phyloP scores from a whole-genome alignment of 2,888 invertebrate genomes.

The Mimumesa dahlbomi region DNA sequence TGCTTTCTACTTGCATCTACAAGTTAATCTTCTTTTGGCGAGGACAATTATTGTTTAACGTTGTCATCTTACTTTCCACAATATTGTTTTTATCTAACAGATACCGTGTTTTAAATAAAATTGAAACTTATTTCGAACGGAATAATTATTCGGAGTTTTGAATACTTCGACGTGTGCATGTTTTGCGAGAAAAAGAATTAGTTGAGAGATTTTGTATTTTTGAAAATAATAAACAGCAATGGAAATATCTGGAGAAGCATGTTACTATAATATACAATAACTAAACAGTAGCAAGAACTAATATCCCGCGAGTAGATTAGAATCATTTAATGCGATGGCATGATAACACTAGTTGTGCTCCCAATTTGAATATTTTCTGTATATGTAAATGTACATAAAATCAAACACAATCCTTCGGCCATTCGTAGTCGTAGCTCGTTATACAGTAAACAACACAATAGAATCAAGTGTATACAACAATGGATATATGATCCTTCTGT shows the following conservation, averaged over 20 bases:
- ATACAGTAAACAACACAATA: slow-evolving; percentile 34
- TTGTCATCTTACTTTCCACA: slow-evolving; percentile 37
- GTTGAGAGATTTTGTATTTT: slow-evolving; percentile 23
- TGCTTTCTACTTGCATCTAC: slow-evolving; percentile 17
- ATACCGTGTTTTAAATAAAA: too few species aligned
- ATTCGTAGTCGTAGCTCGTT: slow-evolving; percentile 26
- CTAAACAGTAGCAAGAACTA: slow-evolving; percentile 15
- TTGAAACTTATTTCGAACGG: too few species aligned
- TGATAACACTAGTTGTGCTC: slow-evolving; percentile 58
- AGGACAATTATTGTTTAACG: slow-evolving; percentile 53
- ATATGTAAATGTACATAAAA: slow-evolving; percentile 75
- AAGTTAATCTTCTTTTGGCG: slow-evolving; percentile 36
- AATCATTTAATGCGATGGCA: slow-evolving; percentile 50
- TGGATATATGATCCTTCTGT: background rate
- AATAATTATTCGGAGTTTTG: too few species aligned
- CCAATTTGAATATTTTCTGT: slow-evolving; percentile 65
- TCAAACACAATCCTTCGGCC: slow-evolving; percentile 50
- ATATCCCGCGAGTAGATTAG: slow-evolving; percentile 43
- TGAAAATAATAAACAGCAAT: background rate
- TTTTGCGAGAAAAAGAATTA: too few species aligned
- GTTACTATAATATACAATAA: slow-evolving; percentile 6
- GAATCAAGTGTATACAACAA: background rate
- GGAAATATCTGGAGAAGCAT: background rate
- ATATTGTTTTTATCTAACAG: too few species aligned
- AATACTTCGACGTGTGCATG: too few species aligned